Percentiles rank a stretch among this genome's conserved stretches.
phyloP scores from a whole-genome alignment of 2,888 invertebrate species.

The Brachyopa scutellaris region DNA sequence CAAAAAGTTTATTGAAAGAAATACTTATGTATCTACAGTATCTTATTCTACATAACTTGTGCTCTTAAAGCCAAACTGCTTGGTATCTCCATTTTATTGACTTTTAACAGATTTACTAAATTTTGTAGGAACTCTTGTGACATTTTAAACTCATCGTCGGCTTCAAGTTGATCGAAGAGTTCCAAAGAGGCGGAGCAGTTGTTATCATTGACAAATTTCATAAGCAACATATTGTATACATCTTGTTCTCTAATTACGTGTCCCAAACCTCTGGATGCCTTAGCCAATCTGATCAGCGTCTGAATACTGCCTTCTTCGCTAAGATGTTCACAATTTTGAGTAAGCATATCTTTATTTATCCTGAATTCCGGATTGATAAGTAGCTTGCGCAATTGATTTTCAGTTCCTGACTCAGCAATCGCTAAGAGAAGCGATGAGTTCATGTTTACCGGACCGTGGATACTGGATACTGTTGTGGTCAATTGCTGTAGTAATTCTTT shows the following conservation, averaged over 20 bases:
- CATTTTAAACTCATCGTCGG: constrained; percentile 78
- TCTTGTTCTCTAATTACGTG: constrained; percentile 79
- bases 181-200: constrained; percentile 78
- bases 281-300: constrained; percentile 78
- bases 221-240: constrained; percentile 79
- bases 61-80: constrained; percentile 79
- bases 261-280: constrained; percentile 77
- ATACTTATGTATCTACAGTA: neutral
- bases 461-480: constrained; percentile 77
- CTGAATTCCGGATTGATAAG: constrained; percentile 83
- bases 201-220: constrained; percentile 77
- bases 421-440: constrained; percentile 81
- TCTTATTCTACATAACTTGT: constrained; percentile 75
- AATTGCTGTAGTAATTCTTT: constrained; percentile 80
- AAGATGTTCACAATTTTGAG: constrained; percentile 83
- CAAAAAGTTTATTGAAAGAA: too few relatives aligned
- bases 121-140: constrained; percentile 78
- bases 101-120: constrained; percentile 78
- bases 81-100: constrained; percentile 80
- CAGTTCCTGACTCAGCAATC: constrained; percentile 82
- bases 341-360: constrained; percentile 83
- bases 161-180: constrained; percentile 79
- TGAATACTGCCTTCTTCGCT: constrained; percentile 77
- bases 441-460: constrained; percentile 82
- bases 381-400: constrained; percentile 81